phyloP scores from a whole-genome alignment of 2,113 vertebrate species.

The Climacteris rufus region DNA sequence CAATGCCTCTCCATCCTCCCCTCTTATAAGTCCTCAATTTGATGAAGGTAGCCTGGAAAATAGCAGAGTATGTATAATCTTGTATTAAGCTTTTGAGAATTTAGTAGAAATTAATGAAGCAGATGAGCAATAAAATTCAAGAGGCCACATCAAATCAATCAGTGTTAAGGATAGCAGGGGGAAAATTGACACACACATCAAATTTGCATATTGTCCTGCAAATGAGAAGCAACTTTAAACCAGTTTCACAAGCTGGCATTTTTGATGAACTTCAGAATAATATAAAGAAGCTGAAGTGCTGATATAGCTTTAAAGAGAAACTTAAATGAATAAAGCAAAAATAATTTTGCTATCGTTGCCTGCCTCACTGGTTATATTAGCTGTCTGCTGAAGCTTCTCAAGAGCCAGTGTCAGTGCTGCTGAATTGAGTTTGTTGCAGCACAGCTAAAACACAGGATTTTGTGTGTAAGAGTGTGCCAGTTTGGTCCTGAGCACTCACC shows the following conservation, averaged over 20 bases:
- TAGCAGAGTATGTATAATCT: background rate
- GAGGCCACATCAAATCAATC: background rate
- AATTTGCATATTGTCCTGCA: background rate
- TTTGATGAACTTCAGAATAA: background rate
- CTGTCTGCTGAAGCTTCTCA: background rate
- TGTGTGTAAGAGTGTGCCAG: background rate
- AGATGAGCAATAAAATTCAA: background rate
- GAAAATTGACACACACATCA: background rate
- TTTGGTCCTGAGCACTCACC: background rate
- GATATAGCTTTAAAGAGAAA: background rate
- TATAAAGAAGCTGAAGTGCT: background rate
- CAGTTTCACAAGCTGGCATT: background rate
- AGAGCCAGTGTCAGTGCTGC: background rate
- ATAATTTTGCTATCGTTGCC: background rate
- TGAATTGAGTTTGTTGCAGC: background rate
- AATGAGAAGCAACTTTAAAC: background rate
- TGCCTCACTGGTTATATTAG: background rate
- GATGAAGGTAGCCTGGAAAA: background rate
- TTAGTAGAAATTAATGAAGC: background rate
- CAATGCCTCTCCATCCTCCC: background rate
- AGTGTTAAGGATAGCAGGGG: background rate
- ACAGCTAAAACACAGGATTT: background rate
- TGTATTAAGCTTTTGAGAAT: background rate
- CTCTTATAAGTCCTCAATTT: background rate
- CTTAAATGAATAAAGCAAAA: background rate